A percentile compares a stretch with the other conserved stretches of the same genome.
Evolutionary conservation across 2,797 vertebrate species (phyloP).

Genomic region (Fundulus diaphanus): DNA sequence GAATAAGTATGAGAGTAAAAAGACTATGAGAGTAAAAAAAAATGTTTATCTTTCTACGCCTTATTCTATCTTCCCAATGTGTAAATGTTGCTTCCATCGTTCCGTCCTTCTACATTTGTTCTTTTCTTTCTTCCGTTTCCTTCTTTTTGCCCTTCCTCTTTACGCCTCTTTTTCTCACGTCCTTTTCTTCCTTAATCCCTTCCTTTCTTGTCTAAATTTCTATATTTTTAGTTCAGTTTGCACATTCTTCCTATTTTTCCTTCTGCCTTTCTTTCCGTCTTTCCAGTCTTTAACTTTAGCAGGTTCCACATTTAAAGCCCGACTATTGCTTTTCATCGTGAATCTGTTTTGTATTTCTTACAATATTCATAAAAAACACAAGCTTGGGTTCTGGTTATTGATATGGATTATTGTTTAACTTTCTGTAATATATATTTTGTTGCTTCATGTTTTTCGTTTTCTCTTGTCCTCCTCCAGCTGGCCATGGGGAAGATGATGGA

Average conservation of each 20-base stretch:
- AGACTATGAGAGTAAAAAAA: no score
- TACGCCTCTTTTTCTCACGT: no score
- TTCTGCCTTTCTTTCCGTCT: no score
- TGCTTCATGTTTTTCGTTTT: not conserved
- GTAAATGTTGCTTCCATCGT: no score
- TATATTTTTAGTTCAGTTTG: no score
- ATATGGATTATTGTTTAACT: not conserved
- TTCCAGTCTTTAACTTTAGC: not conserved
- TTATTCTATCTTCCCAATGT: not conserved
- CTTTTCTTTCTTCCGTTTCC: no score
- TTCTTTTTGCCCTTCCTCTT: no score
- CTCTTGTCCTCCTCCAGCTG: slow-evolving; percentile 76
- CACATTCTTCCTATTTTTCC: no score
- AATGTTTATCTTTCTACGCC: not conserved
- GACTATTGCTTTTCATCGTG: not conserved
- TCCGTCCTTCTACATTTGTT: no score
- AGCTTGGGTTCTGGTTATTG: not conserved
- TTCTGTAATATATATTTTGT: not conserved
- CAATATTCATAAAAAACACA: not conserved
- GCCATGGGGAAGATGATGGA: slow-evolving; percentile 99
- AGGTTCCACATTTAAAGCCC: not conserved
- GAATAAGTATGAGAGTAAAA: not conserved
- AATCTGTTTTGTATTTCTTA: not conserved
- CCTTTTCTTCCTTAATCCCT: no score
- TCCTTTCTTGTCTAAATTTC: no score